A percentile compares a stretch with the other conserved stretches of the same genome.
Conservation (phyloP, 2,113 vertebrate species). For the Cavia aperea region DNA sequence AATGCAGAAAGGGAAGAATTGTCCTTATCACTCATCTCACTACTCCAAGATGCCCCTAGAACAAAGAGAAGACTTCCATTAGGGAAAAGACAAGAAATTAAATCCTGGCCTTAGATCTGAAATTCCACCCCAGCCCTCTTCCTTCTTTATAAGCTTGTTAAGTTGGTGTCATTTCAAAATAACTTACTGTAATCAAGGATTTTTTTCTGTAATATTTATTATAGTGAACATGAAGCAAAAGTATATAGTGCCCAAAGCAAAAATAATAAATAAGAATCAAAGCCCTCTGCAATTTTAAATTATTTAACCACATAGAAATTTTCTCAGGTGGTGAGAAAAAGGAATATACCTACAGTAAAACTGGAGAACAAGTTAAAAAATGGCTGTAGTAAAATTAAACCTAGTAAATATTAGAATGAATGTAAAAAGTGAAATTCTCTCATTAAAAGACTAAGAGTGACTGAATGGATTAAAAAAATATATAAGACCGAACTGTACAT, state of each 20-base stretch:
- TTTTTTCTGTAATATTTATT: background rate
- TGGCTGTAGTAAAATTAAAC: background rate
- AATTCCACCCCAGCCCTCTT: background rate
- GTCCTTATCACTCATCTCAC: rapidly evolving
- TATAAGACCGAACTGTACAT: background rate
- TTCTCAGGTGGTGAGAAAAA: background rate
- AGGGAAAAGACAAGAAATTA: background rate
- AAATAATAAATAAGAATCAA: background rate
- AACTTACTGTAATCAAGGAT: background rate
- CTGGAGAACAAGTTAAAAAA: background rate
- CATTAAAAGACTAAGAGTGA: background rate
- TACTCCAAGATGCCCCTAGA: too few species aligned
- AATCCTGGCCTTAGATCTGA: background rate
- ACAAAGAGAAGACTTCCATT: background rate
- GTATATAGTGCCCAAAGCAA: background rate
- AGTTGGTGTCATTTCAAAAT: background rate
- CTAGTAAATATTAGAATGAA: background rate
- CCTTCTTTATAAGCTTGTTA: background rate
- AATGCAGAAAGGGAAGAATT: background rate
- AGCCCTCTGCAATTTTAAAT: background rate
- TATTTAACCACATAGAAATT: background rate
- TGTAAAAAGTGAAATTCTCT: background rate
- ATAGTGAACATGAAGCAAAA: background rate
- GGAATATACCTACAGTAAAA: background rate
- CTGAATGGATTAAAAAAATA: background rate